Conservation (phyloP, 2,113 vertebrate species). For the Stercorarius parasiticus region DNA sequence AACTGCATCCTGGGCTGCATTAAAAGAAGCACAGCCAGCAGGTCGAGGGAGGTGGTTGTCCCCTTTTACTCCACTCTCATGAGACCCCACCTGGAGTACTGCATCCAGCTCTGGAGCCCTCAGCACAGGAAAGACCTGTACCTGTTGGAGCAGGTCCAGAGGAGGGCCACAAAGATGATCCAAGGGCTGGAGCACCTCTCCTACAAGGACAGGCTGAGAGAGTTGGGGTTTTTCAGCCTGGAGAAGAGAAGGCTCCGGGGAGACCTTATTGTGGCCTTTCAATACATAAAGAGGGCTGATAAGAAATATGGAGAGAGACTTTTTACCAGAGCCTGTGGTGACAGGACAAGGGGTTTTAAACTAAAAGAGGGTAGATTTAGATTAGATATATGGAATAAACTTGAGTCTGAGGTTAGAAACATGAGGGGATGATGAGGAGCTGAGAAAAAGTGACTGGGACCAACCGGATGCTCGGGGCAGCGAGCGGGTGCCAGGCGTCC, state of each 20-base stretch:
- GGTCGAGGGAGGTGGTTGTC: rapidly evolving
- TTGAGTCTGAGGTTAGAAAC: background rate
- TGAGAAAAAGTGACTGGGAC: background rate
- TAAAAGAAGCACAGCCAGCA: background rate
- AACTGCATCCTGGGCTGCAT: background rate
- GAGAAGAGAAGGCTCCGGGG: background rate
- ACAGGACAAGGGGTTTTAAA: background rate
- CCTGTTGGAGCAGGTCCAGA: rapidly evolving
- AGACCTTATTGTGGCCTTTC: background rate
- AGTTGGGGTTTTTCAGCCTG: background rate
- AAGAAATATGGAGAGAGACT: background rate
- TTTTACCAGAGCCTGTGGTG: background rate
- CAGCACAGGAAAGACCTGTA: background rate
- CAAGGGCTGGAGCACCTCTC: background rate
- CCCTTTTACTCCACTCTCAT: background rate
- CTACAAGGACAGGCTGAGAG: background rate
- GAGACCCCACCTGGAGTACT: background rate
- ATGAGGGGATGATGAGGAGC: background rate
- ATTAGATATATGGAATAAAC: background rate
- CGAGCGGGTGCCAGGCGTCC: rapidly evolving
- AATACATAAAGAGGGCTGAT: background rate
- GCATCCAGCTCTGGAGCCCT: rapidly evolving
- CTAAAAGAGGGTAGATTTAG: background rate
- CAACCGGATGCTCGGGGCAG: background rate
- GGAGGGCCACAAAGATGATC: background rate